Evolutionary conservation across 2,888 invertebrate genomes (phyloP).

Genomic region (Coleophora flavipennella): DNA sequence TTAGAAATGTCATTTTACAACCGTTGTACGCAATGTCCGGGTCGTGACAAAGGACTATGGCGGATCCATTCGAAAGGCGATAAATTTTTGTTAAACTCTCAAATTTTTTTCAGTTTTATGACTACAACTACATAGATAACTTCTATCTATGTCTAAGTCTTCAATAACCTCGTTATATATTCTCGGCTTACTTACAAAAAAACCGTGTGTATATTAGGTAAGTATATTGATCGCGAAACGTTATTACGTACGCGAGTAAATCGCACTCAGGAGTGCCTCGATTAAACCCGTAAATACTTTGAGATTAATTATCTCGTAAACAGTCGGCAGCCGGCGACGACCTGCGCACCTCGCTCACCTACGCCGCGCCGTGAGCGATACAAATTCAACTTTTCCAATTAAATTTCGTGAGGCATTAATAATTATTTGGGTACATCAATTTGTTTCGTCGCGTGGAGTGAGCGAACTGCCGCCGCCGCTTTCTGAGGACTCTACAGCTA

Average conservation of each 20-base stretch:
- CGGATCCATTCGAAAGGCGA: too few relatives aligned
- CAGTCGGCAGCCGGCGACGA: conserved; percentile 56
- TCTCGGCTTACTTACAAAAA: neutral
- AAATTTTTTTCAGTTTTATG: too few relatives aligned
- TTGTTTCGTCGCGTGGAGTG: conserved; percentile 64
- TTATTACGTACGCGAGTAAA: conserved; percentile 69
- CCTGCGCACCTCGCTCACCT: conserved; percentile 64
- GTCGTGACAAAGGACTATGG: too few relatives aligned
- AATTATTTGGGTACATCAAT: conserved; percentile 75
- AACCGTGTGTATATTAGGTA: neutral
- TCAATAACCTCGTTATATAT: too few relatives aligned
- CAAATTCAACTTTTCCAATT: conserved; percentile 75
- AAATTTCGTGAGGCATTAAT: conserved; percentile 75
- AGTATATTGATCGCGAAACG: conserved; percentile 16
- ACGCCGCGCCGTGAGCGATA: conserved; percentile 66
- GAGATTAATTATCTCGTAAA: conserved; percentile 74
- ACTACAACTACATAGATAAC: too few relatives aligned
- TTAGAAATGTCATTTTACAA: too few relatives aligned
- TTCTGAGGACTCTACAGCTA: conserved; percentile 14
- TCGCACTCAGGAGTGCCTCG: conserved; percentile 62
- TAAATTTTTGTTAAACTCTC: too few relatives aligned
- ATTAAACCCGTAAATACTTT: conserved; percentile 73
- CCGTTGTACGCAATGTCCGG: too few relatives aligned
- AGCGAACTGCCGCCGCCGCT: conserved; percentile 39
- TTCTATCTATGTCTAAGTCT: too few relatives aligned